Base-by-base conservation (phyloP, 2,797 vertebrate species). In the Hylomyscus alleni region DNA sequence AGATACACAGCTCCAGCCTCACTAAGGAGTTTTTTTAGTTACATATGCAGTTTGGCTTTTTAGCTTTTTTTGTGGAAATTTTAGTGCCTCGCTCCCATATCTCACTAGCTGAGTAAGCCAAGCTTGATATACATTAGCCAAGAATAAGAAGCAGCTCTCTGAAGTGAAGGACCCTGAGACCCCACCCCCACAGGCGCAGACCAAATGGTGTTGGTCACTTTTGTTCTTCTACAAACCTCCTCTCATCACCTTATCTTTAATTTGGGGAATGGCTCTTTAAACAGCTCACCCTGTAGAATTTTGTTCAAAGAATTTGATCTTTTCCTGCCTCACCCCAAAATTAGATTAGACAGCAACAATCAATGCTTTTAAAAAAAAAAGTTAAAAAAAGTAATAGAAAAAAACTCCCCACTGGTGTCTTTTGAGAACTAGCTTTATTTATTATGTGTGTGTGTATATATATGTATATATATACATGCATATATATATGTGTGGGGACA, bases 301-400 rank as follows among this genome's bases (percentile, higher is more conserved):
- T 93, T 94, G 52, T 93, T 94, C 89, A 87, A 67, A 89, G 93
- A 85, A 81, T 69, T 85, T 91, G 24, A 67, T 40, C n/a, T 89
- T 60, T 86, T 50, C 20, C 34, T 65, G 76, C 56, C 29, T 24
- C 65, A 87, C 62, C 34, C 75, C 81, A 54, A 72, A 67, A 80
- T 58, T 80, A 95, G 40, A 73, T 60, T 44, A 73, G n/a, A 93
- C 75, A 92, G 54, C 50, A 83, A 24, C 34, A 78, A 80, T 4
- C n/a, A 84, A 4, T 80, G 50, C 56, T 90, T 67, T 14, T 15
- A 14, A 56, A 73, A 90, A 77, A 76, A 19, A 77, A 37, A 85
- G 37, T 84, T 44, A 67, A 92, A 87, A 83, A 40, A 31, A 93
- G 65, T 8, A 47, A 40, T 78, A 72, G 37, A 26, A 91, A 87